Evolutionary conservation across 2,797 vertebrate genomes (phyloP).

Genomic region (Acanthurus leucopareius): DNA sequence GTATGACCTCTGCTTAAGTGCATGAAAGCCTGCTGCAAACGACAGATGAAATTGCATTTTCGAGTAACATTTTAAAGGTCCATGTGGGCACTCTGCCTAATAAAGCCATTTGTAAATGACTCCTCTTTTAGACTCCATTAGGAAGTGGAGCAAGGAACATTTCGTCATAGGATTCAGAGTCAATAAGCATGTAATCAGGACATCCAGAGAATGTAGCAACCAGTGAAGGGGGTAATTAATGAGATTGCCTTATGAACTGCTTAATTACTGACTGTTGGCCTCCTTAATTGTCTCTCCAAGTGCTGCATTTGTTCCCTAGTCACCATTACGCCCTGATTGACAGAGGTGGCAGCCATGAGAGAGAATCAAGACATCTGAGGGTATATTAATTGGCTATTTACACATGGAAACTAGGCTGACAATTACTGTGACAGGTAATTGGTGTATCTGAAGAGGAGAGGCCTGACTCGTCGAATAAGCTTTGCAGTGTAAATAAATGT

Average conservation of each 20-base stretch:
- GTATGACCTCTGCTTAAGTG: constrained; percentile 83
- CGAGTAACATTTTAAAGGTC: constrained; percentile 86
- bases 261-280: constrained; percentile 88
- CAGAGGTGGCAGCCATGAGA: constrained; percentile 67
- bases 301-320: constrained; percentile 83
- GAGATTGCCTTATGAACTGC: constrained; percentile 86
- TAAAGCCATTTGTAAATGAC: constrained; percentile 88
- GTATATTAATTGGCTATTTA: constrained; percentile 82
- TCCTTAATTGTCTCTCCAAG: constrained; percentile 81
- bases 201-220: constrained; percentile 75
- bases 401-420: constrained; percentile 79
- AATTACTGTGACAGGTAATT: constrained; percentile 82
- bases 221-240: constrained; percentile 86
- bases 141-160: constrained; percentile 78
- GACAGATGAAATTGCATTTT: constrained; percentile 86
- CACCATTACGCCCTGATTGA: constrained; percentile 78
- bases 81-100: constrained; percentile 85
- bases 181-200: constrained; percentile 88
- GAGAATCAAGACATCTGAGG: constrained; percentile 74
- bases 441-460: constrained; percentile 56
- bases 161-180: constrained; percentile 83
- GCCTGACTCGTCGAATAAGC: constrained; percentile 15
- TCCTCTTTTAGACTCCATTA: constrained; percentile 88
- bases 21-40: constrained; percentile 85
- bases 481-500: constrained; percentile 22